phyloP scores from a whole-genome alignment of 1,140 invertebrate species.

The Halyomorpha halys region DNA sequence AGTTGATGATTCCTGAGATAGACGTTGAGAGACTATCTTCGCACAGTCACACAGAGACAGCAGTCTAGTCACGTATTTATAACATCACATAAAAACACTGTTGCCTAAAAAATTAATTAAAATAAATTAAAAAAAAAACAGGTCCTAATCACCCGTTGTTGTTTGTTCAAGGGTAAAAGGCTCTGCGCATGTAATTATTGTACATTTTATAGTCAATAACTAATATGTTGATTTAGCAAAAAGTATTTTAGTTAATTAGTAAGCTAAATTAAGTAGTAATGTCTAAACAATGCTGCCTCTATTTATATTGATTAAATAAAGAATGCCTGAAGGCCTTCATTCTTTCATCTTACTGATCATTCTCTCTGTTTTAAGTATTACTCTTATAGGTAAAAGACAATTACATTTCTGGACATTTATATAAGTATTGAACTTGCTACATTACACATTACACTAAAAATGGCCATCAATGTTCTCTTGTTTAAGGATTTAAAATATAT shows the following conservation, averaged over 20 bases:
- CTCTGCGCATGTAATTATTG: conserved; percentile 34
- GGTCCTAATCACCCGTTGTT: conserved; percentile 26
- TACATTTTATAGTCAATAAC: conserved; percentile 25
- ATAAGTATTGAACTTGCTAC: too few species aligned
- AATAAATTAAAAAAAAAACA: conserved; percentile 14
- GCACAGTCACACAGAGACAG: conserved; percentile 86
- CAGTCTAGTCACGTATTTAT: conserved; percentile 51
- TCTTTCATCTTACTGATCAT: conserved; percentile 3
- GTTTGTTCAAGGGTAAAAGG: conserved; percentile 26
- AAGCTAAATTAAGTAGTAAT: conserved; percentile 14
- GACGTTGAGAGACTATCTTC: conserved; percentile 81
- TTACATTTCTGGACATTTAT: too few species aligned
- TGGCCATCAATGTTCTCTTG: too few species aligned
- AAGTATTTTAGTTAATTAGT: conserved; percentile 13
- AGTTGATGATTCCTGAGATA: conserved; percentile 76
- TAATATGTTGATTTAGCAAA: conserved; percentile 12
- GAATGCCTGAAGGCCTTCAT: conserved; percentile 16
- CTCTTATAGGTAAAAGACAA: too few species aligned
- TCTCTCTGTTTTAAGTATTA: neutral
- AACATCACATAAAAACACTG: conserved; percentile 13
- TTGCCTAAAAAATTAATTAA: conserved; percentile 21
- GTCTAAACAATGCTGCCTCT: conserved; percentile 11
- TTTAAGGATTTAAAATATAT: too few species aligned
- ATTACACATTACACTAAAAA: too few species aligned
- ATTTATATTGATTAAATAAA: neutral